Evolutionary conservation across 2,797 vertebrate genomes (phyloP).

Genomic region (Okamejei kenojei): DNA sequence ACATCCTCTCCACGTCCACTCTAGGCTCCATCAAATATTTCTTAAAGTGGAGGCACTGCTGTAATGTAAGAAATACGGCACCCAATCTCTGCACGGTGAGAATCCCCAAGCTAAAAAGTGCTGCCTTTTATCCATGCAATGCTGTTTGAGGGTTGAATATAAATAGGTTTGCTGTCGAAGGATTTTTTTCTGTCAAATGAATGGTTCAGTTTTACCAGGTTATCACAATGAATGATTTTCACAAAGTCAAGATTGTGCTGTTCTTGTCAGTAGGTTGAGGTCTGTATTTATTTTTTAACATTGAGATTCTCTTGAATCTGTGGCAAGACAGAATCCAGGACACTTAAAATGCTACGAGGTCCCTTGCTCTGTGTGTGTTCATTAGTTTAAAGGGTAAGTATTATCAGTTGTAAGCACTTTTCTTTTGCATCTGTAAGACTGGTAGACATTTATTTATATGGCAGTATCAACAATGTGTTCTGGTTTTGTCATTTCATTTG

Average conservation of each 20-base stretch:
- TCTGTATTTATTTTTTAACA: conserved; percentile 22
- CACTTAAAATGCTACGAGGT: background rate
- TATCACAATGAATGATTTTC: background rate
- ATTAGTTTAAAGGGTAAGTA: background rate
- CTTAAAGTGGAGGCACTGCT: background rate
- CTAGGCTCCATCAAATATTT: background rate
- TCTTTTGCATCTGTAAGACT: background rate
- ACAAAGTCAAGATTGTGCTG: background rate
- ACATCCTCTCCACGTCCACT: too few relatives aligned
- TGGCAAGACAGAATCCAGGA: conserved; percentile 20
- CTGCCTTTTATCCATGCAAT: background rate
- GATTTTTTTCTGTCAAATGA: background rate
- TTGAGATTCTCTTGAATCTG: background rate
- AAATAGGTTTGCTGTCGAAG: background rate
- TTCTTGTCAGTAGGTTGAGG: background rate
- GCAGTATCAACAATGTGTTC: background rate
- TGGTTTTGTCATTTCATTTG: background rate
- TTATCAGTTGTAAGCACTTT: background rate
- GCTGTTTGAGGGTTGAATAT: background rate
- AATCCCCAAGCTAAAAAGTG: background rate
- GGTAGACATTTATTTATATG: background rate
- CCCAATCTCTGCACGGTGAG: background rate
- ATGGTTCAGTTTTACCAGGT: background rate
- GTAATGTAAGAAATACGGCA: background rate
- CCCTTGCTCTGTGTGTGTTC: background rate